phyloP scores from a whole-genome alignment of 2,797 vertebrate genomes.

The Centroberyx gerrardi region DNA sequence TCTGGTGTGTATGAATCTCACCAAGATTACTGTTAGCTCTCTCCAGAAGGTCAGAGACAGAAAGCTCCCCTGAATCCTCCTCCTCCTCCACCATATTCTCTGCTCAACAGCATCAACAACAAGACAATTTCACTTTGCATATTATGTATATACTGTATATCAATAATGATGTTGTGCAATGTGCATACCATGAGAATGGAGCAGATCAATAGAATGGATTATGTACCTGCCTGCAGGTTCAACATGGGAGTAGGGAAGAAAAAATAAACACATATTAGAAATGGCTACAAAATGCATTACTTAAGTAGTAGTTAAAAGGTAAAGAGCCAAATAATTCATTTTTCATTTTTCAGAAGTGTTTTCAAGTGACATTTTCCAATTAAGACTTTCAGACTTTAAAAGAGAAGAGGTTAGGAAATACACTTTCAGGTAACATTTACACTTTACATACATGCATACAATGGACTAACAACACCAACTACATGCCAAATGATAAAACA shows the following conservation, averaged over 20 bases:
- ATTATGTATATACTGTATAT: not conserved
- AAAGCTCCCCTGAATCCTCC: slow-evolving; percentile 54
- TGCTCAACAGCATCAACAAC: slow-evolving; percentile 30
- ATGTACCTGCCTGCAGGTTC: slow-evolving; percentile 56
- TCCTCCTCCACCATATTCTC: slow-evolving; percentile 45
- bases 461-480: not conserved
- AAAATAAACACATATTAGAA: slow-evolving; percentile 16
- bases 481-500: no score
- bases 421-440: no score
- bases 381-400: not conserved
- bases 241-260: not conserved
- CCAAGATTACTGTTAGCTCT: slow-evolving; percentile 77
- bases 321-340: not conserved
- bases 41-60: slow-evolving; percentile 77
- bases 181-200: not conserved
- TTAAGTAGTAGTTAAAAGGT: not conserved
- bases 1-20: slow-evolving; percentile 36
- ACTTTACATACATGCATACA: not conserved
- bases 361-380: not conserved
- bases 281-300: no score
- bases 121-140: not conserved
- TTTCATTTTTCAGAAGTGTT: no score
- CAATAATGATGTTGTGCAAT: not conserved
- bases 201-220: not conserved
- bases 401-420: not conserved